Conservation (phyloP, 2,888 invertebrate species). For the Idaea straminata region DNA sequence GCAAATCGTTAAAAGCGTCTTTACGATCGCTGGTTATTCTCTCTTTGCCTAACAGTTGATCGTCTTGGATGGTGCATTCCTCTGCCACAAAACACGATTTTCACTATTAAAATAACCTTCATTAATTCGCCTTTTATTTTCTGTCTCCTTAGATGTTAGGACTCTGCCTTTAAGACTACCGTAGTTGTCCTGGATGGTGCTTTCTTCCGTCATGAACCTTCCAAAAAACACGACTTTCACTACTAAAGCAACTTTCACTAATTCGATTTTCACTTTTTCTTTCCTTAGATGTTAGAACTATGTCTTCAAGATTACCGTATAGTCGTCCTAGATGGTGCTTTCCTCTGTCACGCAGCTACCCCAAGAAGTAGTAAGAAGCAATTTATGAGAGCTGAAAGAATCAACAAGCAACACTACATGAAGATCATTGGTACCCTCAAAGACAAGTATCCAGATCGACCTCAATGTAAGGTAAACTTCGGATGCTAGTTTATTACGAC, state of each 20-base stretch:
- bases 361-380: slow-evolving; percentile 48
- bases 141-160: slow-evolving; percentile 85
- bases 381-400: slow-evolving; percentile 41
- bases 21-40: no score
- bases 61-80: no score
- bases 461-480: slow-evolving; percentile 58
- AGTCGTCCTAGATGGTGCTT: slow-evolving; percentile 86
- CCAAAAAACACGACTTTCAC: no score
- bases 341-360: slow-evolving; percentile 83
- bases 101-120: no score
- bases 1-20: no score
- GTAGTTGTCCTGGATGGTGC: slow-evolving; percentile 86
- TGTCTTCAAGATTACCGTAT: slow-evolving; percentile 86
- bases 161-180: slow-evolving; percentile 86
- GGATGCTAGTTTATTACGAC: no score
- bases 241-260: not conserved
- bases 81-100: no score
- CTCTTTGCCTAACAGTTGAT: no score
- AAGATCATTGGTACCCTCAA: slow-evolving; percentile 69
- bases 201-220: no score
- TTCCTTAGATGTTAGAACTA: slow-evolving; percentile 86
- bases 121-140: slow-evolving; percentile 10
- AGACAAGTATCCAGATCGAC: slow-evolving; percentile 69
- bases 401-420: slow-evolving; percentile 73
- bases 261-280: slow-evolving; percentile 14